Evolutionary conservation across 1,140 invertebrate species (phyloP).

Genomic region (Nasonia giraulti): DNA sequence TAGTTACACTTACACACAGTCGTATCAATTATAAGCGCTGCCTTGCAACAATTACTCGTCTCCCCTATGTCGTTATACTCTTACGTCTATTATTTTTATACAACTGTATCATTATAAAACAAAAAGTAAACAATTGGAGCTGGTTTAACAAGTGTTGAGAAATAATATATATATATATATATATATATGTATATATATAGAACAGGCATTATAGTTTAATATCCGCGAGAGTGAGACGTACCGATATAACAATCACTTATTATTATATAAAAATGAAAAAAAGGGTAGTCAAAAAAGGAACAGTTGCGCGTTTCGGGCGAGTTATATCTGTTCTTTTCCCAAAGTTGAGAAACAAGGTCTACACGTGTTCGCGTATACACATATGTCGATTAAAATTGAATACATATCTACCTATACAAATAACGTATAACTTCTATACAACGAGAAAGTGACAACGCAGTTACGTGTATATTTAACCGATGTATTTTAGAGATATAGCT

Average conservation of each 20-base stretch:
- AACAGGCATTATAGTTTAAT: neutral
- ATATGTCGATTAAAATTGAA: neutral
- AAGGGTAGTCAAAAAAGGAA: constrained; percentile 16
- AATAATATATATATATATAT: neutral
- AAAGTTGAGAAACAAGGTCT: constrained; percentile 30
- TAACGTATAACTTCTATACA: constrained; percentile 52
- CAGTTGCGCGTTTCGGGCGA: constrained; percentile 15
- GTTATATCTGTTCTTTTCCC: neutral
- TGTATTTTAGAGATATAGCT: neutral
- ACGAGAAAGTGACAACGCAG: constrained; percentile 34
- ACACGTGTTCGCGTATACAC: neutral
- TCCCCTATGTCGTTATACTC: too few species aligned
- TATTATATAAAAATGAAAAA: constrained; percentile 40
- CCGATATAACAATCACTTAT: neutral
- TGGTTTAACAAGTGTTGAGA: constrained; percentile 16
- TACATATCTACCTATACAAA: constrained; percentile 45
- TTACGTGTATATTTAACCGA: constrained; percentile 29
- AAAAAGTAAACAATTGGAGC: constrained; percentile 20
- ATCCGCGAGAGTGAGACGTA: neutral
- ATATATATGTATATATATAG: neutral
- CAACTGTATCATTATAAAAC: neutral
- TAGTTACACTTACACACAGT: too few species aligned
- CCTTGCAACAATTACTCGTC: constrained; percentile 40
- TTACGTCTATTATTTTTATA: too few species aligned
- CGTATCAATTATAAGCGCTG: neutral